These are phyloP conservation scores for Agriopis aurantiaria DNA, from an alignment of 2,888 invertebrate species.

Conservation along the genomic window DNA sequence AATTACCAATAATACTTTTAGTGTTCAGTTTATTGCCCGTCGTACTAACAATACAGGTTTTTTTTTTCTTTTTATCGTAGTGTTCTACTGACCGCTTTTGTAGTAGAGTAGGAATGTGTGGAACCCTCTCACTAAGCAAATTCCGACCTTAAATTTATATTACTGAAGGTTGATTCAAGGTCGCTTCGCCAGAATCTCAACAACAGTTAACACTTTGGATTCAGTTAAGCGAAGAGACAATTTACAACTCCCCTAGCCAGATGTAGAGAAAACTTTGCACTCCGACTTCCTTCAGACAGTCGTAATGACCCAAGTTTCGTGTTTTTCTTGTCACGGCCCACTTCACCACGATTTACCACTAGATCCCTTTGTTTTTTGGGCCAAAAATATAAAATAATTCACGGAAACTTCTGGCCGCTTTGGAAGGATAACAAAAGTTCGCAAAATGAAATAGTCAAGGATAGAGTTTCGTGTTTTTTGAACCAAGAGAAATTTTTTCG, in stretches of 20 bases:
- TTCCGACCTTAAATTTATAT: neutral
- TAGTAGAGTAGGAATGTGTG: too few species aligned
- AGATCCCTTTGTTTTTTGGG: conserved; percentile 49
- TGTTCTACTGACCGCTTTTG: too few species aligned
- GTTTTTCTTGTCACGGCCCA: conserved; percentile 71
- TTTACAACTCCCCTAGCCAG: conserved; percentile 54
- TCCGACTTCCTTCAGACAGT: conserved; percentile 56
- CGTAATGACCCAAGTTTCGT: conserved; percentile 75
- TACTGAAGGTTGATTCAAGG: conserved; percentile 3
- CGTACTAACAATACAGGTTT: too few species aligned
- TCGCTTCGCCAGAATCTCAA: conserved; percentile 3
- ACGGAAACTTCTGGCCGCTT: conserved; percentile 41
- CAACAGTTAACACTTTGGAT: conserved; percentile 45
- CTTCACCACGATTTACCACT: conserved; percentile 67
- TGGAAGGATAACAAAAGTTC: conserved; percentile 38
- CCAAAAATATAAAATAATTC: conserved; percentile 42
- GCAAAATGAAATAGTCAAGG: conserved; percentile 1
- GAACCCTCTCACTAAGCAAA: neutral
- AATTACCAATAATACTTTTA: too few species aligned
- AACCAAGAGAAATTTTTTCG: neutral
- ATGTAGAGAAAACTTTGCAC: conserved; percentile 72
- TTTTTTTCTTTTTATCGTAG: too few species aligned
- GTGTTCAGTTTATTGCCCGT: too few species aligned
- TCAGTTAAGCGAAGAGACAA: conserved; percentile 60
- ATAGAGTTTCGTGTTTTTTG: neutral